Percentiles rank a stretch among this genome's conserved stretches.
Evolutionary conservation across 2,888 invertebrate genomes (phyloP).

Genomic region (Vesta saturnalis): DNA sequence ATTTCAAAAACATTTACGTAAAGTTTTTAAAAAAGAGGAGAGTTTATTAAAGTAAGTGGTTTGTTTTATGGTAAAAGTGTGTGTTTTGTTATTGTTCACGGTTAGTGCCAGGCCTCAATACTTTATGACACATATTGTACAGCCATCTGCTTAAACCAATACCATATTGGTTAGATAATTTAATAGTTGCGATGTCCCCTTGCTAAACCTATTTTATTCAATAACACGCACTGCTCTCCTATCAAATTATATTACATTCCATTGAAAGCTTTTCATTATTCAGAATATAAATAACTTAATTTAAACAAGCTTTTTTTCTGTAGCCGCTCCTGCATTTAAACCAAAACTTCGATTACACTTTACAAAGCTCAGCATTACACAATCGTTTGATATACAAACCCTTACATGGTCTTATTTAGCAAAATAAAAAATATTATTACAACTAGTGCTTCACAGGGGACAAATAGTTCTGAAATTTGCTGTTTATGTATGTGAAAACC

Average conservation of each 20-base stretch:
- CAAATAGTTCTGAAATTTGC: too few relatives aligned
- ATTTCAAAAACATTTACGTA: conserved; percentile 22
- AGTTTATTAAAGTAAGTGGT: not conserved
- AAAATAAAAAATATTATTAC: too few relatives aligned
- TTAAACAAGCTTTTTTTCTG: not conserved
- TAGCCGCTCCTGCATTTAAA: too few relatives aligned
- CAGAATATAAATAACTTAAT: not conserved
- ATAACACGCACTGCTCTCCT: not conserved
- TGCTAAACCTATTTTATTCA: not conserved
- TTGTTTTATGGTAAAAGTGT: conserved; percentile 19
- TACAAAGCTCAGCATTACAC: too few relatives aligned
- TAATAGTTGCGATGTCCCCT: conserved; percentile 24
- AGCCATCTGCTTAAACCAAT: conserved; percentile 47
- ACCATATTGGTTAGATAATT: conserved; percentile 37
- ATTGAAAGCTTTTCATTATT: not conserved
- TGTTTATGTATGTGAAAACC: too few relatives aligned
- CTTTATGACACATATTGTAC: conserved; percentile 47
- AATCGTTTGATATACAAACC: too few relatives aligned
- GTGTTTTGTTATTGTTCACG: conserved; percentile 18
- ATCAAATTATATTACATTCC: not conserved
- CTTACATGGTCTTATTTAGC: too few relatives aligned
- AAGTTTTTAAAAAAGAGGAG: not conserved
- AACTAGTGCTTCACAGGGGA: too few relatives aligned
- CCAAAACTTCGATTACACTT: too few relatives aligned
- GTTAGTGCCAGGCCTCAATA: conserved; percentile 41